Percentiles rank a stretch among this genome's conserved stretches.
Conservation (phyloP, 2,797 vertebrate genomes). For the Melanotaenia boesemani region DNA sequence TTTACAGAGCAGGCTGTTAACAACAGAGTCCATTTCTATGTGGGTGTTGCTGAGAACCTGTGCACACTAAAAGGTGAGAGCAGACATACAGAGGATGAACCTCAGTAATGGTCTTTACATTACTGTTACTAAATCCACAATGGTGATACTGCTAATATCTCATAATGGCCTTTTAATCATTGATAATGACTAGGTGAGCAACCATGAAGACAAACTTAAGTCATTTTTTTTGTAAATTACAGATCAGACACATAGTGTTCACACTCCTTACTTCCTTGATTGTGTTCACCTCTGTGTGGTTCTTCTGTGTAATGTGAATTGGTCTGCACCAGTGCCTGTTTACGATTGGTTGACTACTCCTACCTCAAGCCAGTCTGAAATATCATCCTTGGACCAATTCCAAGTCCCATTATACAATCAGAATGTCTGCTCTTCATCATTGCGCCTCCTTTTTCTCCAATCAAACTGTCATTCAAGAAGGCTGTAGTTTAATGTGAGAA, state of each 20-base stretch:
- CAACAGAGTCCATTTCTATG: slow-evolving; percentile 32
- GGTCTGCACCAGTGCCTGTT: background rate
- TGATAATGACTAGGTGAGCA: background rate
- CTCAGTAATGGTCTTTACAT: slow-evolving; percentile 35
- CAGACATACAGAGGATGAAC: slow-evolving; percentile 38
- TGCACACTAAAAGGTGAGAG: slow-evolving; percentile 19
- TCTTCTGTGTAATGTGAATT: background rate
- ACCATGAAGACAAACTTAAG: background rate
- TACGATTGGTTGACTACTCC: background rate
- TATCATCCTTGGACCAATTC: background rate
- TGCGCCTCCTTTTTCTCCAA: background rate
- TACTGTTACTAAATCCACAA: slow-evolving; percentile 33
- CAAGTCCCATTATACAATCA: background rate
- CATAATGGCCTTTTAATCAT: background rate
- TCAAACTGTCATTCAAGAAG: background rate
- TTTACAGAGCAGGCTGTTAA: slow-evolving; percentile 39
- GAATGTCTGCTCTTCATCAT: background rate
- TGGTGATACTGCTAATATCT: background rate
- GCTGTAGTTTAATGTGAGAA: background rate
- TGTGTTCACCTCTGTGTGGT: background rate
- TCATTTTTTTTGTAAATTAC: background rate
- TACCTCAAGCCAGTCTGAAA: background rate
- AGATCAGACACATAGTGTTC: background rate
- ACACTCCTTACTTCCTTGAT: background rate
- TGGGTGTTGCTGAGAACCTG: slow-evolving; percentile 35